phyloP scores from a whole-genome alignment of 2,888 invertebrate genomes.

The Calliscelio sp. region DNA sequence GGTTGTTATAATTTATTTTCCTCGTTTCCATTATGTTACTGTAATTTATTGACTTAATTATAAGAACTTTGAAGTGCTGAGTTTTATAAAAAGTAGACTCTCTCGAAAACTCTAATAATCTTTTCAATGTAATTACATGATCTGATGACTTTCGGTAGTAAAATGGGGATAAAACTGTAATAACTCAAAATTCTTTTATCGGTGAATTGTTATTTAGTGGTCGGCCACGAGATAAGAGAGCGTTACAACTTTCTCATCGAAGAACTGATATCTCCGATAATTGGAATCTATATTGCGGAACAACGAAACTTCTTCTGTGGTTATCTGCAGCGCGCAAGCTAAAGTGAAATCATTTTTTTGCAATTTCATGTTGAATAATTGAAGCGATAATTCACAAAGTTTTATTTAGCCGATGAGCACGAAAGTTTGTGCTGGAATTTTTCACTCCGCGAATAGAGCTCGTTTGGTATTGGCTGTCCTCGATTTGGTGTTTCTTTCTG shows the following conservation, averaged over 20 bases:
- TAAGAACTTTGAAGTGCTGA: too few species aligned
- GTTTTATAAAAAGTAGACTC: too few species aligned
- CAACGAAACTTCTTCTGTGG: conserved; percentile 55
- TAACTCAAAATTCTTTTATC: conserved; percentile 50
- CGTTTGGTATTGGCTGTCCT: neutral
- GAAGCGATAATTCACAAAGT: conserved; percentile 42
- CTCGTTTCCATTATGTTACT: too few species aligned
- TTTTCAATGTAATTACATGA: neutral
- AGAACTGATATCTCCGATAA: conserved; percentile 58
- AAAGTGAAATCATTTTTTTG: conserved; percentile 45
- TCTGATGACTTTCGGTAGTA: neutral
- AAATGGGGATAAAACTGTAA: conserved; percentile 32
- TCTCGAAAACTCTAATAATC: too few species aligned
- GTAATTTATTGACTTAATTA: too few species aligned
- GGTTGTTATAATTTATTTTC: too few species aligned
- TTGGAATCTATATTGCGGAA: conserved; percentile 56
- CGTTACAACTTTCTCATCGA: conserved; percentile 60
- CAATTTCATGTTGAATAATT: conserved; percentile 55
- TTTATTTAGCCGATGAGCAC: conserved; percentile 40
- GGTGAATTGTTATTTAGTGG: conserved; percentile 56
- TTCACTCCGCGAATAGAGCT: neutral
- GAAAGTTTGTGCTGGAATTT: conserved; percentile 30
- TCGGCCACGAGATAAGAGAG: conserved; percentile 58
- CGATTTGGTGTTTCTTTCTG: neutral
- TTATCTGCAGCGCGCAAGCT: conserved; percentile 28